Conservation (phyloP, 2,888 invertebrate genomes). For the Drosophila meridionalis region DNA sequence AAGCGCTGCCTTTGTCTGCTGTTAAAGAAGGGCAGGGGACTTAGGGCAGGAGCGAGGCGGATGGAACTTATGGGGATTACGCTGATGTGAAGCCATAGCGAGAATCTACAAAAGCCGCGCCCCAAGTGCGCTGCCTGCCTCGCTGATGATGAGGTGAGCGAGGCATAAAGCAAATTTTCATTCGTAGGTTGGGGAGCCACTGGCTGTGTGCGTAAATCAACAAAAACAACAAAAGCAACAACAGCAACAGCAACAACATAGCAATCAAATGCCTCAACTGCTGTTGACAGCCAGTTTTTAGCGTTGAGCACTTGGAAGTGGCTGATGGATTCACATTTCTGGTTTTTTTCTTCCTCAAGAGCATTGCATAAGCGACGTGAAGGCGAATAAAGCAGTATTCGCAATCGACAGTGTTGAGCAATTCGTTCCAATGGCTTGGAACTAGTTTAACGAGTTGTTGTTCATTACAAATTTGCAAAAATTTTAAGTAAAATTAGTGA, state of each 20-base stretch:
- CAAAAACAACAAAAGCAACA: slow-evolving; percentile 31
- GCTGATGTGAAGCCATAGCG: slow-evolving; percentile 59
- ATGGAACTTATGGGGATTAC: slow-evolving; percentile 6
- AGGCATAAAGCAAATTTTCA: slow-evolving; percentile 52
- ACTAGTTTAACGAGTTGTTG: slow-evolving; percentile 13
- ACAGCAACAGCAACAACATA: slow-evolving; percentile 9
- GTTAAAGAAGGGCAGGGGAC: slow-evolving; percentile 13
- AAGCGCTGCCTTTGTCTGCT: slow-evolving; percentile 49
- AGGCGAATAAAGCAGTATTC: slow-evolving; percentile 16
- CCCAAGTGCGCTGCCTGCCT: slow-evolving; percentile 30
- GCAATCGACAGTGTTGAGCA: slow-evolving; percentile 21
- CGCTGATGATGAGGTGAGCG: neutral
- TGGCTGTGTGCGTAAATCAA: slow-evolving; percentile 51
- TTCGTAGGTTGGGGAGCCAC: slow-evolving; percentile 43
- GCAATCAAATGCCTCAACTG: slow-evolving; percentile 39
- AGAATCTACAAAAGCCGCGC: slow-evolving; percentile 48
- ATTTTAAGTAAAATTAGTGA: neutral
- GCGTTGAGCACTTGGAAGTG: slow-evolving; percentile 39
- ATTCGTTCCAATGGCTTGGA: slow-evolving; percentile 19
- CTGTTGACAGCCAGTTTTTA: slow-evolving; percentile 56
- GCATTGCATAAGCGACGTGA: slow-evolving; percentile 41
- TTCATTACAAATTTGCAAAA: neutral
- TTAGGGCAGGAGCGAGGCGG: neutral
- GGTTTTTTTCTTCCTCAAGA: slow-evolving; percentile 32
- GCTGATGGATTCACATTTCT: slow-evolving; percentile 40